Evolutionary conservation across 2,888 invertebrate genomes (phyloP).

Genomic region (Dorcus hopei): DNA sequence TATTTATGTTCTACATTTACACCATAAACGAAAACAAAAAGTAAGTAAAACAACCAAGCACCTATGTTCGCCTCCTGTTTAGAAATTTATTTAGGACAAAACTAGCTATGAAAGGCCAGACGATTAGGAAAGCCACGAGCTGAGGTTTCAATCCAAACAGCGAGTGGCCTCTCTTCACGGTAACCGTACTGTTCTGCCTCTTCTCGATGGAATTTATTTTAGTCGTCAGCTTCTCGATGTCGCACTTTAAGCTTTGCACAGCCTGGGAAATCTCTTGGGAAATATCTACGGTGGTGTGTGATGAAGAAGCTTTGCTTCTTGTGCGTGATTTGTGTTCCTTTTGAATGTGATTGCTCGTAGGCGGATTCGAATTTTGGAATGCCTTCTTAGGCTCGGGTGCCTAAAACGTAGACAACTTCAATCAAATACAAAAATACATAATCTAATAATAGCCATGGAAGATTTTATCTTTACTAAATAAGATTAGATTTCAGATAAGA

Average conservation of each 20-base stretch:
- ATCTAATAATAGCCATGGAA: no score
- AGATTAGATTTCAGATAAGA: no score
- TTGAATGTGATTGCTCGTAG: conserved; percentile 28
- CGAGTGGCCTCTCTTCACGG: conserved; percentile 22
- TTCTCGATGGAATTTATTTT: conserved; percentile 49
- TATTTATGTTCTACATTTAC: conserved; percentile 30
- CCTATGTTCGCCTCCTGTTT: conserved; percentile 17
- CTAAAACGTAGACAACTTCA: conserved; percentile 26
- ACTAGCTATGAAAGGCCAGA: conserved; percentile 66
- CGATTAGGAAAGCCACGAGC: conserved; percentile 57
- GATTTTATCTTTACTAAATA: no score
- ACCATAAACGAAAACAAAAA: conserved; percentile 30
- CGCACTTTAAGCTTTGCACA: conserved; percentile 51
- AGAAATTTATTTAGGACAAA: conserved; percentile 41
- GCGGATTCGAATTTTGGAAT: conserved; percentile 29
- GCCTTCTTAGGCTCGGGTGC: conserved; percentile 37
- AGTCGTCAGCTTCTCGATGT: conserved; percentile 50
- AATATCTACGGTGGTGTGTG: conserved; percentile 43
- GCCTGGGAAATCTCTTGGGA: conserved; percentile 51
- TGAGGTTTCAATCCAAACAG: conserved; percentile 41
- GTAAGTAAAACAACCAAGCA: background rate
- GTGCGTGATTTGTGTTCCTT: conserved; percentile 37
- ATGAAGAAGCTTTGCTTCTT: conserved; percentile 29
- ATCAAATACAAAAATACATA: no score
- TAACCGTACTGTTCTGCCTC: conserved; percentile 8